phyloP scores from a whole-genome alignment of 2,797 vertebrate species.

The Danionella dracula region DNA sequence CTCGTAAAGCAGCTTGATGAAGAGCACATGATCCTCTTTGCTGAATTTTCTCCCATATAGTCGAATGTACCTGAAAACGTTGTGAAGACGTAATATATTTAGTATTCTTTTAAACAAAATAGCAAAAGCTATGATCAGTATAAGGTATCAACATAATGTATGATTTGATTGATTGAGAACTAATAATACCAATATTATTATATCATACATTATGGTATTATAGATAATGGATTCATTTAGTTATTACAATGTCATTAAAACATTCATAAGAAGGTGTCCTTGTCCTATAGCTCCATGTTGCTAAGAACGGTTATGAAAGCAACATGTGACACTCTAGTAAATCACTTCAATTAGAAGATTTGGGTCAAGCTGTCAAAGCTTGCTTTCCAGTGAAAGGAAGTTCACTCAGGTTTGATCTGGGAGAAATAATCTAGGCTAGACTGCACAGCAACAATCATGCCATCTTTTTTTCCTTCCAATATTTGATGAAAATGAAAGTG shows the following conservation, averaged over 20 bases:
- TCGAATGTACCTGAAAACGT: slow-evolving; percentile 82
- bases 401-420: slow-evolving; percentile 7
- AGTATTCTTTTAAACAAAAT: too few relatives aligned
- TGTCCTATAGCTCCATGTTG: not conserved
- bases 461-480: slow-evolving; percentile 31
- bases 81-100: too few relatives aligned
- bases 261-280: not conserved
- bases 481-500: not conserved
- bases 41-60: slow-evolving; percentile 96
- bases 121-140: too few relatives aligned
- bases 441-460: slow-evolving; percentile 51
- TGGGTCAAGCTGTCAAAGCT: slow-evolving; percentile 12
- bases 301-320: not conserved
- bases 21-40: slow-evolving; percentile 97
- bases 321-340: not conserved
- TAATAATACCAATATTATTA: too few relatives aligned
- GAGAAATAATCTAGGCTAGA: slow-evolving; percentile 58
- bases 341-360: slow-evolving; percentile 9
- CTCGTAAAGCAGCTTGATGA: slow-evolving; percentile 92
- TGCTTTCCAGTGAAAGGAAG: not conserved
- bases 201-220: too few relatives aligned
- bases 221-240: too few relatives aligned
- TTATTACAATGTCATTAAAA: too few relatives aligned
- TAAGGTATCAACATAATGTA: too few relatives aligned
- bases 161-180: too few relatives aligned